phyloP scores from a whole-genome alignment of 2,113 vertebrate genomes.

The Terrapene triunguis region DNA sequence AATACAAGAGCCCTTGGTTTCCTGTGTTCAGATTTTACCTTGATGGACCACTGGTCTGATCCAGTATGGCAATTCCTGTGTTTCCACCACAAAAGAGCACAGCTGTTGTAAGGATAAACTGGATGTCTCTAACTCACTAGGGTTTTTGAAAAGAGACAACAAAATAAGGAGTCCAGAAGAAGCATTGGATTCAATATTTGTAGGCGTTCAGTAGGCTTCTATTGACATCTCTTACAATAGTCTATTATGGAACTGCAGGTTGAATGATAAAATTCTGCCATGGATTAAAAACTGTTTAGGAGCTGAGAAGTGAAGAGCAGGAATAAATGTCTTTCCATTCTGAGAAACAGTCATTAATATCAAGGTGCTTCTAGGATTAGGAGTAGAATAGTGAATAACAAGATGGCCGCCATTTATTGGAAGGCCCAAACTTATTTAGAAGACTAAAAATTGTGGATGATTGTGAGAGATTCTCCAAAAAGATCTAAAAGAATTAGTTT shows the following conservation, averaged over 20 bases:
- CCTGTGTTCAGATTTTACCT: not conserved
- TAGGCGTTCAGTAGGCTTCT: not conserved
- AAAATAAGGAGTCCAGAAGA: not conserved
- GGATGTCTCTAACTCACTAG: not conserved
- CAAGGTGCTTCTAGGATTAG: not conserved
- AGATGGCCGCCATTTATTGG: not conserved
- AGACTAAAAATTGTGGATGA: not conserved
- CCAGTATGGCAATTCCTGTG: not conserved
- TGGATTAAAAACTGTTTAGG: not conserved
- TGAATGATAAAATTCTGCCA: not conserved
- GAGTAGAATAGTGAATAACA: not conserved
- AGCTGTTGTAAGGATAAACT: not conserved
- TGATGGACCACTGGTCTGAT: not conserved
- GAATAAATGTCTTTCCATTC: too few relatives aligned
- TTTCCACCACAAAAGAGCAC: not conserved
- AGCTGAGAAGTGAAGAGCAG: not conserved
- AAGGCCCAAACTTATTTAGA: not conserved
- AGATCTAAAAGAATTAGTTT: not conserved
- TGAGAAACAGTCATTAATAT: not conserved
- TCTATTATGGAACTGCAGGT: not conserved
- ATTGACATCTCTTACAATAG: not conserved
- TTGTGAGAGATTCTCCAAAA: not conserved
- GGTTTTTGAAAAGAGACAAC: not conserved
- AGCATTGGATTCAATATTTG: not conserved
- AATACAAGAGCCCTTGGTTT: not conserved